Percentiles rank a stretch among this genome's conserved stretches.
phyloP scores from a whole-genome alignment of 2,888 invertebrate species.

The Meiosimyza decipiens region DNA sequence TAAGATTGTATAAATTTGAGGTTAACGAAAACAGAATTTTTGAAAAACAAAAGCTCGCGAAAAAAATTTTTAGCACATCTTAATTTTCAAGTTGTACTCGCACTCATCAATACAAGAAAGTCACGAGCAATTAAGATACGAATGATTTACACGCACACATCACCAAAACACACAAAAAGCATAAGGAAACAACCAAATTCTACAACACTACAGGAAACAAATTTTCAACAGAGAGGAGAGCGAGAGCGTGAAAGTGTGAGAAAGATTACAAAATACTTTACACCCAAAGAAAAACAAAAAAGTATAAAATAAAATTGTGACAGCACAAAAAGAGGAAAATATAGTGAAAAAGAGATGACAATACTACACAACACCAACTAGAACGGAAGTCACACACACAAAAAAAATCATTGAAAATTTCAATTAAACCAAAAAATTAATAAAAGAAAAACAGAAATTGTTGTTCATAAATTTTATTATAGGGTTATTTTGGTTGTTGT shows the following conservation, averaged over 20 bases:
- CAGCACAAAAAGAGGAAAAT: not conserved
- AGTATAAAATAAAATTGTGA: constrained; percentile 23
- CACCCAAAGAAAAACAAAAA: constrained; percentile 34
- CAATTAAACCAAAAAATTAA: constrained; percentile 42
- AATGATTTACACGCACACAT: too few relatives aligned
- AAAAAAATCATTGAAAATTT: constrained; percentile 1
- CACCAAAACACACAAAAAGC: too few relatives aligned
- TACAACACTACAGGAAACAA: too few relatives aligned
- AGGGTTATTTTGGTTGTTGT: constrained; percentile 9
- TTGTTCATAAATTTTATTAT: constrained; percentile 38
- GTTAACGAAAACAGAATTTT: too few relatives aligned
- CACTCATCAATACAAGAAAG: too few relatives aligned
- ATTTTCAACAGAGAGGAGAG: constrained; percentile 5
- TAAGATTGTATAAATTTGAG: too few relatives aligned
- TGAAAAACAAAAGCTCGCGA: too few relatives aligned
- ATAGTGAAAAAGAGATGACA: constrained; percentile 21
- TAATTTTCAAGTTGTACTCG: too few relatives aligned
- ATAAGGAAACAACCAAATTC: not conserved
- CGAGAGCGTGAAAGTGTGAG: not conserved
- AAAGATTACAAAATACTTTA: not conserved
- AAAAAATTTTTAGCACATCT: too few relatives aligned
- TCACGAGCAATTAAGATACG: too few relatives aligned
- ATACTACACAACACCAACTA: constrained; percentile 33
- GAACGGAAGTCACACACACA: constrained; percentile 24
- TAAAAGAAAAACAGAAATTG: constrained; percentile 39